Conservation (phyloP, 2,797 vertebrate species). For the Molossus alvarezi region DNA sequence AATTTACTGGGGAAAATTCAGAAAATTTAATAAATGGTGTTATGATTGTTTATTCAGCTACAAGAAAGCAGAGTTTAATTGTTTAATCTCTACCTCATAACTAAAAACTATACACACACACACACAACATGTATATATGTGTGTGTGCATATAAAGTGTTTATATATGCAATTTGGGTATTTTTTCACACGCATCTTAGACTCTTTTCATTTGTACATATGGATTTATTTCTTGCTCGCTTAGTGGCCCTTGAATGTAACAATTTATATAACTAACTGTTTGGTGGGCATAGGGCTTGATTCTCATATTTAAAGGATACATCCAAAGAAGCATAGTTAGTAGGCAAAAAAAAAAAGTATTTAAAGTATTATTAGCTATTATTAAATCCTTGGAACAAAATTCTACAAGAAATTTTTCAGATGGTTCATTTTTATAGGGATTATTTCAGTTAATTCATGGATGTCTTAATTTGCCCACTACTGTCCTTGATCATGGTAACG, state of each 20-base stretch:
- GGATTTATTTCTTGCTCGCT: neutral
- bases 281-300: neutral
- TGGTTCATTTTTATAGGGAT: slow-evolving; percentile 12
- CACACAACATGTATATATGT: neutral
- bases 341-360: neutral
- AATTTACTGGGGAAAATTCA: neutral
- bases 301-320: neutral
- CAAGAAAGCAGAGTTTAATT: slow-evolving; percentile 6
- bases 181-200: neutral
- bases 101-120: neutral
- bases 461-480: neutral
- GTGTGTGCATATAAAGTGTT: neutral
- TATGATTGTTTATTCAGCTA: neutral
- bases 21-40: neutral
- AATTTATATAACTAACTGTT: slow-evolving; percentile 6
- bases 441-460: neutral
- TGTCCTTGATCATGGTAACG: neutral
- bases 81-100: neutral
- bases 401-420: neutral
- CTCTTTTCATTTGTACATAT: neutral
- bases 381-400: slow-evolving; percentile 29
- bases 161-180: neutral
- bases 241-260: neutral
- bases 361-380: slow-evolving; percentile 38
- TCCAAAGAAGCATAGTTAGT: neutral